Evolutionary conservation across 1,140 invertebrate genomes (phyloP).

Genomic region (Rhopalosiphum padi): DNA sequence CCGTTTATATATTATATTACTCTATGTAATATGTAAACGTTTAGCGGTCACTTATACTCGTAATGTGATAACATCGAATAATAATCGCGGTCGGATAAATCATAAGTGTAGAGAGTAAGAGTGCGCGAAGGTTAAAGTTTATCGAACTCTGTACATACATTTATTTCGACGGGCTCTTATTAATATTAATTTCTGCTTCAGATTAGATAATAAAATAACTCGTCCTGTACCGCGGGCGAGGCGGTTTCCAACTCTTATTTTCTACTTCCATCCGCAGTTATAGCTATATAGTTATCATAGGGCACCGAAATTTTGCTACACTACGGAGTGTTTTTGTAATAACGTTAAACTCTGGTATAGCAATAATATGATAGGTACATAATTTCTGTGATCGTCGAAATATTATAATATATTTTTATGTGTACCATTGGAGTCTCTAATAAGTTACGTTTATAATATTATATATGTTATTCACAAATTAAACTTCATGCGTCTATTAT

Average conservation of each 20-base stretch:
- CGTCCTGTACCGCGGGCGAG: background rate
- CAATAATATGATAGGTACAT: background rate
- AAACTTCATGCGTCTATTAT: background rate
- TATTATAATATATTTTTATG: too few species aligned
- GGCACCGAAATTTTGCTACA: background rate
- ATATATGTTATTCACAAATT: background rate
- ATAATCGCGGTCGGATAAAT: background rate
- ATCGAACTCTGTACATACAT: background rate
- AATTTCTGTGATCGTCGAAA: too few species aligned
- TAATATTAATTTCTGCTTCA: background rate
- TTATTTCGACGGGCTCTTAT: conserved; percentile 23
- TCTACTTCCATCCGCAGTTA: background rate
- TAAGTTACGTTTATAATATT: too few species aligned
- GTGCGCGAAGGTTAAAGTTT: conserved; percentile 18
- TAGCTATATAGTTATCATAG: background rate
- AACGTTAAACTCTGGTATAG: background rate
- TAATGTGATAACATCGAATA: background rate
- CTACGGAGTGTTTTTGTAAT: background rate
- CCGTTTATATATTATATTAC: background rate
- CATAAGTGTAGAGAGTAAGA: background rate
- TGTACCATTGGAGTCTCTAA: too few species aligned
- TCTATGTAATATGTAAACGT: background rate
- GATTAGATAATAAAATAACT: conserved; percentile 19
- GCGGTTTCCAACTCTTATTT: background rate
- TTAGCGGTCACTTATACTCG: conserved; percentile 19